Percentiles rank a stretch among this genome's conserved stretches.
Evolutionary conservation across 2,888 invertebrate genomes (phyloP).

Genomic region (Chrysolina haemoptera): DNA sequence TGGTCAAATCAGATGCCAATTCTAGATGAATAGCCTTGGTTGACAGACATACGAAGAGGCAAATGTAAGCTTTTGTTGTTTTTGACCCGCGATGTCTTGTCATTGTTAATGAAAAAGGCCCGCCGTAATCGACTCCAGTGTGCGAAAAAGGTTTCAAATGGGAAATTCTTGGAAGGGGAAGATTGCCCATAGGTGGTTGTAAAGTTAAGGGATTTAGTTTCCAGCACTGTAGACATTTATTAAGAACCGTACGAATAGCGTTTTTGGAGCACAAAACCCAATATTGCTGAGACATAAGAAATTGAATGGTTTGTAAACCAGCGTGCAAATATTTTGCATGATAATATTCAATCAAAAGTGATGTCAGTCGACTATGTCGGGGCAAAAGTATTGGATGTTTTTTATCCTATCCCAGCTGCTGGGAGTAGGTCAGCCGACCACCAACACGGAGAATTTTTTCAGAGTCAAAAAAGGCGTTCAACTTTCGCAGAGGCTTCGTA

Average conservation of each 20-base stretch:
- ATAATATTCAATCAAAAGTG: not conserved
- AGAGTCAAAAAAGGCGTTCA: too few species aligned
- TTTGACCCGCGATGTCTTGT: conserved; percentile 35
- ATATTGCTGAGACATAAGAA: not conserved
- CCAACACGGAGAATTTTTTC: not conserved
- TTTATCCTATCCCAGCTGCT: not conserved
- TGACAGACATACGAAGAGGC: conserved; percentile 52
- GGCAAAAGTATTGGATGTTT: not conserved
- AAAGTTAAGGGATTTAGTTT: not conserved
- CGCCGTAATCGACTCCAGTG: conserved; percentile 47
- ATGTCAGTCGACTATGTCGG: not conserved
- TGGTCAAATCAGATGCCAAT: conserved; percentile 48
- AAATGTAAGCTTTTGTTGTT: conserved; percentile 34
- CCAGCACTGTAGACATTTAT: not conserved
- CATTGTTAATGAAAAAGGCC: conserved; percentile 40
- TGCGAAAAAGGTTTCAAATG: conserved; percentile 43
- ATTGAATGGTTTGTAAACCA: not conserved
- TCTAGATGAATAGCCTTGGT: conserved; percentile 50
- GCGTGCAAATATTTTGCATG: not conserved
- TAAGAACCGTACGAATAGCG: not conserved
- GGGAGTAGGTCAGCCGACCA: not conserved
- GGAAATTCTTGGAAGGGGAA: conserved; percentile 19
- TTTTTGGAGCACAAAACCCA: not conserved
- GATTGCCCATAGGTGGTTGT: not conserved
- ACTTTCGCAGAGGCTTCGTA: too few species aligned